Base-by-base conservation (phyloP, 2,888 invertebrate species). In the Entomobrya multifasciata region DNA sequence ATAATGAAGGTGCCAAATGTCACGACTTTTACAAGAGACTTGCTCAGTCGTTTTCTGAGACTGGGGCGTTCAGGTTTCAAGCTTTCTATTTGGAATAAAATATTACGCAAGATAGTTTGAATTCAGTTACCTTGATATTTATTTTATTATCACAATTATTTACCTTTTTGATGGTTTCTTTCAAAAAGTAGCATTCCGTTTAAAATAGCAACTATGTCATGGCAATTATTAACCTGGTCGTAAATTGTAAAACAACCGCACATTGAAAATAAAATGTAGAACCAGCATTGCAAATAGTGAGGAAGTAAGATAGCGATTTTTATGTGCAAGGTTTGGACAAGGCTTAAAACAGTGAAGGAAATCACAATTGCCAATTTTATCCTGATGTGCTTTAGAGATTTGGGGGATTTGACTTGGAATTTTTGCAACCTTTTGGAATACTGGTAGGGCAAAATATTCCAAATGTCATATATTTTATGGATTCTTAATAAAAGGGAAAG, bases 241-340 rank as follows among this genome's bases (percentile, higher is more conserved):
- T 22, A 5, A 20, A 72, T 22, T 13, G 49, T 72, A n/a, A 20
- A 72, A 15, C 72, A 72, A 13, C 72, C 49, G 15, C 72, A 44
- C 1, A 22, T 22, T 8, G 72, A 47, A 15, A 47, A 72, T 1
- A 72, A 1, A 1, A 72, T 22, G 72, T 72, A 72, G 22, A 72
- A 72, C 15, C 11, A 30, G n/a, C 67, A 67, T 20, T 67, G 67
- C 3, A 67, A 20, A 17, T 10, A 17, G 10, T 30, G 10, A 1
- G 67, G 67, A 1, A 67, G n/a, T 5, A 44, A 17, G 17, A 67
- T 15, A 17, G 10, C 41, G 2, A n/a, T 17, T 44, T 44, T 20
- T 11, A 67, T 67, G 17, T 41, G 67, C 1, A 41, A 1, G 1
- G 49, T 49, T 47, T 72, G 72, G 4, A 72, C 47, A 13, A 72